Evolutionary conservation across 2,888 invertebrate genomes (phyloP).

Genomic region (Pyrocoelia pectoralis): DNA sequence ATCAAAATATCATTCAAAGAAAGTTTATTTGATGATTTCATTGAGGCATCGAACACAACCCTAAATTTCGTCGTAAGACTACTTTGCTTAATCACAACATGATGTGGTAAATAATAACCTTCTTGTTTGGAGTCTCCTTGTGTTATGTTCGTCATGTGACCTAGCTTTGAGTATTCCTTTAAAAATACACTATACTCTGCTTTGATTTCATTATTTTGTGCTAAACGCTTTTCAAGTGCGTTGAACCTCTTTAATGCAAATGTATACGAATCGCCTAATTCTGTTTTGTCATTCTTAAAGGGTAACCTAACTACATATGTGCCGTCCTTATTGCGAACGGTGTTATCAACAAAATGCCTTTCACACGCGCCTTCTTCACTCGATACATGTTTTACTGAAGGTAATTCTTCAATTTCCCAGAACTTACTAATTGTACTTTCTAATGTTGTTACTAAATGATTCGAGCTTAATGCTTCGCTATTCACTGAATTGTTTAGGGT

Average conservation of each 20-base stretch:
- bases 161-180: background rate
- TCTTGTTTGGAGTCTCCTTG: too few relatives aligned
- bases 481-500: too few relatives aligned
- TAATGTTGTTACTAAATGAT: too few relatives aligned
- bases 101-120: too few relatives aligned
- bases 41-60: too few relatives aligned
- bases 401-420: conserved; percentile 1
- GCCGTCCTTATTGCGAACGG: background rate
- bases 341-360: background rate
- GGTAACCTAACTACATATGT: background rate
- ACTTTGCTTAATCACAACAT: too few relatives aligned
- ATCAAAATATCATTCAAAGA: too few relatives aligned
- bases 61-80: too few relatives aligned
- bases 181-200: background rate
- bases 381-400: background rate
- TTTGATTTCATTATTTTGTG: background rate
- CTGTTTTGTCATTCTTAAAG: background rate
- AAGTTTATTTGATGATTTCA: too few relatives aligned
- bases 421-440: too few relatives aligned
- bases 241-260: background rate
- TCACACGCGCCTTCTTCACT: background rate
- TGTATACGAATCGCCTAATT: background rate
- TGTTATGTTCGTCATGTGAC: too few relatives aligned
- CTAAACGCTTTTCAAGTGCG: background rate
- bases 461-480: too few relatives aligned